Base-by-base conservation (phyloP, 1,140 invertebrate species). In the Mylabris phalerata region DNA sequence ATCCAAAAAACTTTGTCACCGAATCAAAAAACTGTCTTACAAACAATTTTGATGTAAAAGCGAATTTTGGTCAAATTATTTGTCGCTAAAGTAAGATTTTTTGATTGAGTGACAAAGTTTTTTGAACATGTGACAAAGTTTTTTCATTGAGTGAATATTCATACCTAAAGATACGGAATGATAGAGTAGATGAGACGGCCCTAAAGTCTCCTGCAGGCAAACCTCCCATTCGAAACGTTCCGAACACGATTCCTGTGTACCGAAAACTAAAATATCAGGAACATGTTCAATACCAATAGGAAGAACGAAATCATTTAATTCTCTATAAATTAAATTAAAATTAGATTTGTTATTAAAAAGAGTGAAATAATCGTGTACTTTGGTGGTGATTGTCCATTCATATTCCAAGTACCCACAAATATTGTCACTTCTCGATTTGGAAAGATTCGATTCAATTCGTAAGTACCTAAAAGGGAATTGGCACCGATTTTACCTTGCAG, bases 381-480 rank as follows among this genome's bases (percentile, higher is more conserved):
- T 13, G 85, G 84, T 46, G 86, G 84, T 60, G 77, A 79, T 67
- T 88, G 90, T 9, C 90, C 90, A 76, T 94, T 94, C 92, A 97
- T 95, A 74, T 98, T 98, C 94, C 94, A 98, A 4, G 92, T 93
- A 9, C 91, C 92, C 54, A 95, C 84, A 78, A 93, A 95, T 60
- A 98, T 86, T 62, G 82, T 87, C 0, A 96, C 76, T 76, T 91
- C 86, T 63, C 89, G 80, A 67, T 89, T 85, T 4, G 92, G 91
- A 67, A 97, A 84, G 25, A 91, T 87, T 71, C 90, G 85, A 63
- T 92, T 86, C 43, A 98, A 77, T 71, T 96, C 93, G 26, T 83
- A 81, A 6, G 85, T 78, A 7, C 93, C 92, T 2, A 96, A 74
- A 10, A 96, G 71, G 13, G 89, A 89, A 68, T 87, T 85, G 4